Evolutionary conservation across 2,797 vertebrate species (phyloP).

Genomic region (Morelia viridis): DNA sequence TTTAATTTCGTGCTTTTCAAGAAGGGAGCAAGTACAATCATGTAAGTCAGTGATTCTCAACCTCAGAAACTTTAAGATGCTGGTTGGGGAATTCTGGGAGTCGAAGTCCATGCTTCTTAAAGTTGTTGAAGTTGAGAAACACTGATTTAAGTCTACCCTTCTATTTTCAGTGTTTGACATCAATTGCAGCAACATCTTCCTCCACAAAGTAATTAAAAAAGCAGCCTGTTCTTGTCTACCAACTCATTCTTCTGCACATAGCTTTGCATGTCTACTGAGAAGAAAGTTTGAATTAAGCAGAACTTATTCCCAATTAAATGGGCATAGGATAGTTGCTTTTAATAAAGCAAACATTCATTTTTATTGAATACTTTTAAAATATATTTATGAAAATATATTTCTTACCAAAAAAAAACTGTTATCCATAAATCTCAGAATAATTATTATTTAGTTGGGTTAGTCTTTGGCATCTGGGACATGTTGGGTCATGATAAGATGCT

Average conservation of each 20-base stretch:
- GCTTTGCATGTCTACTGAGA: not conserved
- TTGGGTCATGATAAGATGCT: not conserved
- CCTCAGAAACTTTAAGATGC: no score
- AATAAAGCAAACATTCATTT: not conserved
- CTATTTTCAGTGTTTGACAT: not conserved
- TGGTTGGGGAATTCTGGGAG: no score
- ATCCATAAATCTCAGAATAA: accelerated
- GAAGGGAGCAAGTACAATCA: accelerated
- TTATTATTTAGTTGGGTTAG: not conserved
- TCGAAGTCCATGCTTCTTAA: no score
- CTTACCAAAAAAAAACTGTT: not conserved
- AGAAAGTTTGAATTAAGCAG: not conserved
- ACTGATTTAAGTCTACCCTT: not conserved
- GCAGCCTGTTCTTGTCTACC: not conserved
- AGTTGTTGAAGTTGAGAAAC: not conserved
- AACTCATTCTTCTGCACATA: not conserved
- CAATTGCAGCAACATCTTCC: constrained; percentile 1
- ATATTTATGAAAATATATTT: not conserved
- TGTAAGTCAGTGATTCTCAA: not conserved
- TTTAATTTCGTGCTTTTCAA: not conserved
- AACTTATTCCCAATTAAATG: not conserved
- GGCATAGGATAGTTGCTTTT: not conserved
- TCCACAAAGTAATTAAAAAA: not conserved
- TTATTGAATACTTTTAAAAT: not conserved
- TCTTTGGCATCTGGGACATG: not conserved